Base-by-base conservation (phyloP, 2,797 vertebrate genomes). In the Hippoglossus hippoglossus region DNA sequence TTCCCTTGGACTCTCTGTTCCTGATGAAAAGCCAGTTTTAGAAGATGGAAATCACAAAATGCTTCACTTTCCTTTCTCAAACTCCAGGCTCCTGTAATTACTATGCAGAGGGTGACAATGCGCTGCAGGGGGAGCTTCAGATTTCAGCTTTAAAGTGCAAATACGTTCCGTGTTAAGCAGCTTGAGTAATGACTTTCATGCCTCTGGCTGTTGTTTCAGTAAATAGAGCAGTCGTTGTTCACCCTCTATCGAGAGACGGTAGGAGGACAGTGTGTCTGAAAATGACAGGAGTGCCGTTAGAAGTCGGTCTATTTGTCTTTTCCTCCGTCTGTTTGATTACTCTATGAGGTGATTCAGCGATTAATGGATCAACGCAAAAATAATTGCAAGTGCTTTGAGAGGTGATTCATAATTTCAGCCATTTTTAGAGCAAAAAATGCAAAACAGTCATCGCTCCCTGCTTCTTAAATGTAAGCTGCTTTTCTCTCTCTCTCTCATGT, bases 141-240 rank as follows among this genome's bases (percentile, higher is more conserved):
- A 52, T 46, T 73, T 39, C 24, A 24, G 26, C 50, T 77, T 67
- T 28, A 36, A 73, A 67, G 44, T 52, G 19, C 47, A 73, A 63
- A 66, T 58, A 50, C 16, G n/a, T 46, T 52, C 34, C 6, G 21
- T 62, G 34, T 67, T 63, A 46, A 28, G 22, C 56, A 56, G 50
- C n/a, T 47, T 58, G 21, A 28, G 18, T 60, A 7, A 22, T 57
- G 36, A 25, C 22, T 31, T 13, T 6, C 2, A 3, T 31, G 36
- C 63, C 28, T 2, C 15, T 47, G 54, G 50, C 54, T 36, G 5
- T 49, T 60, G 26, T 52, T 54, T 39, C 16, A 18, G 15, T 46
- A 57, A 62, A 46, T 18, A 34, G 2, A 51, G 24, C 7, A 59
- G 15, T 41, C 6, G 34, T 53, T 76, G 12, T n/a, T 31, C 13